Base-by-base conservation (phyloP, 1,140 invertebrate genomes). In the Lepidotrigona ventralis region DNA sequence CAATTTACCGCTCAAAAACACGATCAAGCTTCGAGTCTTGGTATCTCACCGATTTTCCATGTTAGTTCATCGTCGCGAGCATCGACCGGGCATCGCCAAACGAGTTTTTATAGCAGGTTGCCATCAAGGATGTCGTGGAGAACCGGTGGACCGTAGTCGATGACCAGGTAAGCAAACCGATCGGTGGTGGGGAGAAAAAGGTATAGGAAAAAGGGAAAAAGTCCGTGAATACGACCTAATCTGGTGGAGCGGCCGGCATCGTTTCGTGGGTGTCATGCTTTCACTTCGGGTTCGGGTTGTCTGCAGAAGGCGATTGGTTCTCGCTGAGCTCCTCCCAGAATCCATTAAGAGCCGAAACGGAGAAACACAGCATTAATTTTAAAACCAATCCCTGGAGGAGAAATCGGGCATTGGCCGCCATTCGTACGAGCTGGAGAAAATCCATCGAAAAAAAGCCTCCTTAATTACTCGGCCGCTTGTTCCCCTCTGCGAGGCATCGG, bases 331-430 rank as follows among this genome's bases (percentile, higher is more conserved):
- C 93, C 93, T 92, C 93, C 93, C 93, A 93, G 90, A 93, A 92
- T 91, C 92, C 92, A 94, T 94, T 94, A 94, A 91, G 87, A 92
- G 90, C 88, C 89, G 91, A 94, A 93, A 93, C 93, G 90, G 84
- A 91, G 92, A 93, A 93, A 93, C 90, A 86, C 89, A 85, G 88
- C 92, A 93, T 93, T 92, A 93, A 94, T 93, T 93, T 93, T 91
- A 91, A 92, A 93, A 92, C 90, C 93, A 92, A 93, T 92, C 90
- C 90, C 86, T 88, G 84, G 39, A 86, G 83, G 89, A 90, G 88
- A 91, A 92, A 90, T 88, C 87, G 86, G 83, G 85, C 85, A 88
- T 89, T 87, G 88, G 86, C 81, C 90, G 91, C 92, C 90, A 93
- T 93, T 78, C 85, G 86, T 88, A 83, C 86, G 76, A 72, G 75